phyloP scores from a whole-genome alignment of 2,797 vertebrate genomes.

The Diceros bicornis region DNA sequence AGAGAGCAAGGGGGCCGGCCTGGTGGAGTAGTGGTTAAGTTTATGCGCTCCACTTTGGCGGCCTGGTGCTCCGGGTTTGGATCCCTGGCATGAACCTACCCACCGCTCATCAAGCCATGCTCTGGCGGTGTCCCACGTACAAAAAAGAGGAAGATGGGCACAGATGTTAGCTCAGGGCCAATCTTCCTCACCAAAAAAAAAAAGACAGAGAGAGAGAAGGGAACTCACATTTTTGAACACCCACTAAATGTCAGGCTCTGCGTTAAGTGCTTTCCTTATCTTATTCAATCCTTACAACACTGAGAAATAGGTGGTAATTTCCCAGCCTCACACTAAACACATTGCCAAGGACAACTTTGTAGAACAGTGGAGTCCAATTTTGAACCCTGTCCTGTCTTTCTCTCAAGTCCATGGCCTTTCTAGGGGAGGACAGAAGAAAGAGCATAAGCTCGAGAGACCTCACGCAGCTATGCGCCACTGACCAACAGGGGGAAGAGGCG shows the following conservation, averaged over 20 bases:
- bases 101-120: too few species aligned
- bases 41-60: too few species aligned
- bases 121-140: too few species aligned
- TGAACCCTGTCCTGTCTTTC: background rate
- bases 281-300: too few species aligned
- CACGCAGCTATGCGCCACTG: background rate
- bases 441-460: background rate
- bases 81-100: too few species aligned
- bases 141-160: too few species aligned
- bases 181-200: too few species aligned
- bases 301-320: background rate
- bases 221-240: background rate
- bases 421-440: background rate
- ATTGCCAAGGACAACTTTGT: background rate
- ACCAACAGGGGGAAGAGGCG: background rate
- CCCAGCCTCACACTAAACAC: background rate
- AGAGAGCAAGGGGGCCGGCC: background rate
- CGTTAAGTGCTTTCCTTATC: background rate
- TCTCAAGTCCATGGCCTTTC: background rate
- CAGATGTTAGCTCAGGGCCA: too few species aligned
- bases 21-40: too few species aligned
- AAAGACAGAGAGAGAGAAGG: background rate
- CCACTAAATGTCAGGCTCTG: background rate
- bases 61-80: too few species aligned
- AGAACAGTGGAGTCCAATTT: background rate